Conservation (phyloP, 2,113 vertebrate species). For the Brienomyrus brachyistius region DNA sequence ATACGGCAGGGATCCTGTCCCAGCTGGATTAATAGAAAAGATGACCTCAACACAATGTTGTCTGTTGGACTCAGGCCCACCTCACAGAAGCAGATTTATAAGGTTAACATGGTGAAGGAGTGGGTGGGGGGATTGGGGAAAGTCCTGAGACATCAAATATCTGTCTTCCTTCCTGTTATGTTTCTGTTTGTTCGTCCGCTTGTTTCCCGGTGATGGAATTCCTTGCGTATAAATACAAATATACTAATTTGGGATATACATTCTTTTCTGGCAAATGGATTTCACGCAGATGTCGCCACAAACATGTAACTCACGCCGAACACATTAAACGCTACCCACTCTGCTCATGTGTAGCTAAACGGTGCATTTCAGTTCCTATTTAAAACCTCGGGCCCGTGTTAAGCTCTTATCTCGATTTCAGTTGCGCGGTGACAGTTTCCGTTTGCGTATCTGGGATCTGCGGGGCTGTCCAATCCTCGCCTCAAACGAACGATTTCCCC, state of each 20-base stretch:
- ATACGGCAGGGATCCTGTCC: neutral
- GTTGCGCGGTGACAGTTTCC: neutral
- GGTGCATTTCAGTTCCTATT: neutral
- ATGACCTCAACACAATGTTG: constrained; percentile 11
- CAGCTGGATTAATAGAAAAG: constrained; percentile 10
- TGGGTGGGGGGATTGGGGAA: no score
- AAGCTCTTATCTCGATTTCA: neutral
- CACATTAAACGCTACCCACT: neutral
- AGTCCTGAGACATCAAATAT: neutral
- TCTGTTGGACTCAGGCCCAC: neutral
- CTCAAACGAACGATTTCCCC: neutral
- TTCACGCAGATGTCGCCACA: neutral
- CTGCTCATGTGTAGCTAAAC: neutral
- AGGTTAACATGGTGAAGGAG: neutral
- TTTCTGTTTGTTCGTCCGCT: neutral
- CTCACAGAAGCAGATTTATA: neutral
- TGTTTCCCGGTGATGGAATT: neutral
- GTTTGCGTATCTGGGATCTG: neutral
- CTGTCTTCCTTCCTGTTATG: neutral
- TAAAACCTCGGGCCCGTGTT: neutral
- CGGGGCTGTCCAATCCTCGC: neutral
- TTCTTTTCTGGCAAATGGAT: neutral
- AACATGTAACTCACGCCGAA: neutral
- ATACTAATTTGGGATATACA: neutral
- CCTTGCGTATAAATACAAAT: neutral